Base-by-base conservation (phyloP, 2,113 vertebrate genomes). In the Lipophrys pholis region DNA sequence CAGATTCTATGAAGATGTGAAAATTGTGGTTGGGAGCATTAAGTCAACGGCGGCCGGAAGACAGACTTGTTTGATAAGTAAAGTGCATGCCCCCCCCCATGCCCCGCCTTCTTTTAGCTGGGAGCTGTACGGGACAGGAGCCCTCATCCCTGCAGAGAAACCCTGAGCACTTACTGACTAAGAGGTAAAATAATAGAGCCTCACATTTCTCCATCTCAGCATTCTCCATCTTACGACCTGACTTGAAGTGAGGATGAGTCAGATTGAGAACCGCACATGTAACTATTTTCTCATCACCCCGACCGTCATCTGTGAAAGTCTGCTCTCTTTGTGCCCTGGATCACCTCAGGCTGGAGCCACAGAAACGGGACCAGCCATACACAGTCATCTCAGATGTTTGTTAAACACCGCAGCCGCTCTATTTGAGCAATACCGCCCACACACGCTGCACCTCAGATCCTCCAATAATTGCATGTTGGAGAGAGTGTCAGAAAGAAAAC, bases 351-450 rank as follows among this genome's bases (percentile, higher is more conserved):
- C 46, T 70, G 41, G 46, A 84, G 67, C 79, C 74, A 30, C 45
- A 74, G 60, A 76, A 82, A 81, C 16, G 58, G 40, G 51, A 80
- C 64, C 63, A 65, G 79, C 66, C 76, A 67, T 53, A 69, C 52
- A 8, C 68, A 82, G 71, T 85, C 88, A 82, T 88, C 79, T 87
- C 69, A 80, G 60, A 78, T 80, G 81, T 80, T 80, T 81, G 76
- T 80, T 76, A 79, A 87, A 73, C 74, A 69, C 70, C 65, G 52
- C 86, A 86, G 85, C 83, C 80, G 84, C 81, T 83, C 83, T 73
- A 63, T 87, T 76, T 85, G 78, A 85, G 84, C 81, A 72, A 76
- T 72, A 82, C 85, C 83, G 80, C 83, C 87, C 84, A 91, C 90
- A 89, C 87, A 86, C 50, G 68, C 82, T 83, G 73, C 73, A 87